Base-by-base conservation (phyloP, 2,888 invertebrate genomes). In the Oconnorella tubifera region DNA sequence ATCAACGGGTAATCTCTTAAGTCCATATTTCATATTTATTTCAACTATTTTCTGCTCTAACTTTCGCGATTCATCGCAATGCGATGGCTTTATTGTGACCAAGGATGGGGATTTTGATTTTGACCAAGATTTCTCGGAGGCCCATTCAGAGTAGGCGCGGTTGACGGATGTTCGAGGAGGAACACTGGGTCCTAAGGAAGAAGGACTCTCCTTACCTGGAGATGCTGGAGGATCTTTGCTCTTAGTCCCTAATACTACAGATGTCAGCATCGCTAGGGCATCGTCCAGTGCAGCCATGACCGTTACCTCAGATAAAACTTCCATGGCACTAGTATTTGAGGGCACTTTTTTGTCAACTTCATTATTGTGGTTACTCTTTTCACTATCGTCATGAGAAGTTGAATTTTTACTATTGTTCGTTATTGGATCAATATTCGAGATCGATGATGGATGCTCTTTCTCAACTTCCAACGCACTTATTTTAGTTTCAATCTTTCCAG, bases 261-360 rank as follows among this genome's bases (percentile, higher is more conserved):
- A 60, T 1, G 49, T 60, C 10, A 60, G 49, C 28, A 50, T 49
- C 14, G 60, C 60, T 1, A 60, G 31, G 25, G 60, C 60, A 28
- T 60, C 60, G 31, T 60, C 60, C 3, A 60, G 31, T n/a, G 60
- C 60, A 28, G 60, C 48, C 60, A 60, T 50, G 49, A 60, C 60
- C 28, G 60, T 49, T 0, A 50, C 31, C 23, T 60, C 60, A 14
- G 60, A 50, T 40, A 25, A 6, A n/a, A n/a, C n/a, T n/a, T n/a
- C n/a, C n/a, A n/a, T n/a, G n/a, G n/a, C n/a, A n/a, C n/a, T n/a
- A n/a, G n/a, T n/a, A n/a, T n/a, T n/a, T n/a, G n/a, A n/a, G n/a
- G n/a, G n/a, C n/a, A n/a, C n/a, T n/a, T n/a, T n/a, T n/a, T n/a
- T n/a, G n/a, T n/a, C n/a, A n/a, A n/a, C n/a, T n/a, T n/a, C n/a